phyloP scores from a whole-genome alignment of 23 tunicate genomes.

The Ciona savignyi region DNA sequence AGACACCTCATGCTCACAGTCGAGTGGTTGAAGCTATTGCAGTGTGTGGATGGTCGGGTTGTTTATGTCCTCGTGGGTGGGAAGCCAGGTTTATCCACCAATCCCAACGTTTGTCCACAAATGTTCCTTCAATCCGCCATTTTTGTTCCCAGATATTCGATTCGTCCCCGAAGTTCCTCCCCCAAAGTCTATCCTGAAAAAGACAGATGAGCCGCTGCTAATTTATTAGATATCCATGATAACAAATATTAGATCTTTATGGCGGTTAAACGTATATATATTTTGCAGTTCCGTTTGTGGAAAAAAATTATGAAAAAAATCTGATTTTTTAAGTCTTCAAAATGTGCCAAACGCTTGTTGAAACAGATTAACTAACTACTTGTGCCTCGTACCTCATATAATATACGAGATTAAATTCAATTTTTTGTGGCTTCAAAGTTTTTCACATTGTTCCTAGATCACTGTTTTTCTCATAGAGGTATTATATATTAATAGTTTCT shows the following conservation, averaged over 20 bases:
- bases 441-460: background rate
- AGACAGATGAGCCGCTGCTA: background rate
- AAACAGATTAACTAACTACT: no score
- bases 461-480: background rate
- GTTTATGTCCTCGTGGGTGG: no score
- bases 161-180: background rate
- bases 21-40: no score
- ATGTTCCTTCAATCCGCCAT: no score
- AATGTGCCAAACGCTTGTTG: no score
- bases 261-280: background rate
- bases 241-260: background rate
- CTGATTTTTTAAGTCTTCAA: no score
- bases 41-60: no score
- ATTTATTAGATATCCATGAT: background rate
- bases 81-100: no score
- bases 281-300: background rate
- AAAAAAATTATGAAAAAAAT: no score
- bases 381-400: slow-evolving; percentile 1
- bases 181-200: background rate
- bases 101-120: no score
- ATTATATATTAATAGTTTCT: background rate
- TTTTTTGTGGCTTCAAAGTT: no score
- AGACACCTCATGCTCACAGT: no score
- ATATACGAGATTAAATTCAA: background rate
- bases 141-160: background rate